Evolutionary conservation across 2,797 vertebrate genomes (phyloP).

Genomic region (Poeciliopsis presidionis): DNA sequence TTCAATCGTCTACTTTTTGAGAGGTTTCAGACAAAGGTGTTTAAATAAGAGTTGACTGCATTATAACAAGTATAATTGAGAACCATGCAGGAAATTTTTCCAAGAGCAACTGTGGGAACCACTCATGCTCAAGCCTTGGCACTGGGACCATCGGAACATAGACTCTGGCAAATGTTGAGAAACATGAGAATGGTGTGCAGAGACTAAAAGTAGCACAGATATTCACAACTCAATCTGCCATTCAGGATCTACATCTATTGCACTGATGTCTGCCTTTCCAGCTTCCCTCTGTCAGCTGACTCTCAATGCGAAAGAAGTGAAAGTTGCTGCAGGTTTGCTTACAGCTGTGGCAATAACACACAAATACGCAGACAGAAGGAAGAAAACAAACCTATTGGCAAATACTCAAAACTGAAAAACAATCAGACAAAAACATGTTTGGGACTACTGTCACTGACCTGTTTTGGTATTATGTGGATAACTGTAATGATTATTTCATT

Average conservation of each 20-base stretch:
- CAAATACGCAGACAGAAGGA: neutral
- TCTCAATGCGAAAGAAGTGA: conserved; percentile 48
- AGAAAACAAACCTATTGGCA: neutral
- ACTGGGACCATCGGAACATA: conserved; percentile 63
- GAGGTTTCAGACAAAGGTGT: conserved; percentile 12
- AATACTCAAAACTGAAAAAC: neutral
- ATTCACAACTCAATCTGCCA: conserved; percentile 77
- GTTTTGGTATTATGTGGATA: neutral
- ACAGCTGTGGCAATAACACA: conserved; percentile 1
- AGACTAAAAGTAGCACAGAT: conserved; percentile 81
- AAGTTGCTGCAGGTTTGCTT: conserved; percentile 25
- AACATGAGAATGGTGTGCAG: conserved; percentile 75
- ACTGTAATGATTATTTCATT: neutral
- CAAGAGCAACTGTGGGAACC: conserved; percentile 70
- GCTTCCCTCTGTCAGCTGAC: conserved; percentile 48
- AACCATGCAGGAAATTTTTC: conserved; percentile 51
- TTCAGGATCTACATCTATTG: conserved; percentile 62
- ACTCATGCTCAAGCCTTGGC: conserved; percentile 70
- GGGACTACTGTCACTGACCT: neutral
- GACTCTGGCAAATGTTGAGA: conserved; percentile 72
- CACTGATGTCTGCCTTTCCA: conserved; percentile 48
- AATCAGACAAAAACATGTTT: neutral
- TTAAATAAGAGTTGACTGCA: conserved; percentile 25
- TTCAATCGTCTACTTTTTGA: conserved; percentile 4
- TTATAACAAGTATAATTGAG: conserved; percentile 36